Evolutionary conservation across 2,888 invertebrate species (phyloP), one percentile per base, ranked within the genome.

Genomic region (Hedya salicella): DNA sequence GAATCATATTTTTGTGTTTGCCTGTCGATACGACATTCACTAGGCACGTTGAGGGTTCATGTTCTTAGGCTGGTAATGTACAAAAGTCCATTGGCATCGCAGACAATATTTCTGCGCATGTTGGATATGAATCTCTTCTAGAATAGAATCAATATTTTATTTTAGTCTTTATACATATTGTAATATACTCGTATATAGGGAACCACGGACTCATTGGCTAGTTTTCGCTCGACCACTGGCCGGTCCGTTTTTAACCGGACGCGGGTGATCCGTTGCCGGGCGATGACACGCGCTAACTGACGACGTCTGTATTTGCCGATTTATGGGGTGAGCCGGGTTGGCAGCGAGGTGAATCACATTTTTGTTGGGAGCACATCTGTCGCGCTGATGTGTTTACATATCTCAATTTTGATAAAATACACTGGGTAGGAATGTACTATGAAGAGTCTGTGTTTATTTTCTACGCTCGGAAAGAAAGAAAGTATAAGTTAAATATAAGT

Each of bases 231-330:
- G 21, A 21, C 54, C 0, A 2, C 16, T 30, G 19, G 11, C n/a
- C 53, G 39, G 66, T 66, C 54, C 54, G 61, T 65, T 65, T 62
- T 62, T 60, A 53, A 60, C 36, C 48, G 66, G 48, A 49, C 30
- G 19, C 48, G n/a, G 50, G 54, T 54, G 49, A 61, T 66, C 66
- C 66, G 60, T 66, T 53, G 40, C 54, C 13, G 66, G 57, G 48
- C 42, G 39, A 53, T 66, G 60, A 61, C 66, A 54, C 39, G 44
- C 52, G 54, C 60, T 49, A 54, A 61, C 61, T 54, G 66, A 49
- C 53, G 62, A 62, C 48, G 54, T 66, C 53, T 48, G 53, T 65
- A 65, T 60, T 65, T 48, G 53, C 65, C 46, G 60, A 61, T 66
- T 66, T 54, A 66, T 54, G 42, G 53, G 52, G 44, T 52, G 66